phyloP scores from a whole-genome alignment of 2,113 vertebrate species.

The Dromaius novaehollandiae region DNA sequence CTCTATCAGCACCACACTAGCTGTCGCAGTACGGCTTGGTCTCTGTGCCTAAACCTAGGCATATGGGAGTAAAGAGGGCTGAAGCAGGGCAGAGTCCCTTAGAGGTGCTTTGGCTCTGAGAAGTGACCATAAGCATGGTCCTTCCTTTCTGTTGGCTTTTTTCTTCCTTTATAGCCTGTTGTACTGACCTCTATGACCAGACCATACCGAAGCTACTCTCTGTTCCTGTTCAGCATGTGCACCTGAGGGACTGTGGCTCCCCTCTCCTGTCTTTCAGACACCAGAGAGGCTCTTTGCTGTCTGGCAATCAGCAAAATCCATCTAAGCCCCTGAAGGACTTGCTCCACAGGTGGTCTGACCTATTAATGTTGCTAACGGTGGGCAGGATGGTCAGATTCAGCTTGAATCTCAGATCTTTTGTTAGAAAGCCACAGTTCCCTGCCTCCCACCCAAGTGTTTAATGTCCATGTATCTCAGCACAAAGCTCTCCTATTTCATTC shows the following conservation, averaged over 20 bases:
- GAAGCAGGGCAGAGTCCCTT: background rate
- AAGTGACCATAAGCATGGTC: background rate
- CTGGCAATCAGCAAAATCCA: background rate
- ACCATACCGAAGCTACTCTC: rapidly evolving
- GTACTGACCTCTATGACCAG: background rate
- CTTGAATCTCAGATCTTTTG: background rate
- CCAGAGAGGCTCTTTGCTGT: background rate
- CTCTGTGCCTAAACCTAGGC: background rate
- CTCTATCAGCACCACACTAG: background rate
- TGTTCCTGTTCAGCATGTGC: background rate
- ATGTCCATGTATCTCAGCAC: background rate
- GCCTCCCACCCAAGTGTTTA: background rate
- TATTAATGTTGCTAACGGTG: background rate
- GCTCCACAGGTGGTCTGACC: background rate
- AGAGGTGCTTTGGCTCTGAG: background rate
- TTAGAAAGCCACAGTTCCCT: background rate
- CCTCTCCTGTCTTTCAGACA: too few species aligned
- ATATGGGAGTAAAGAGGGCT: background rate
- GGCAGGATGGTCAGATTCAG: background rate
- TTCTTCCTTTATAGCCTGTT: background rate
- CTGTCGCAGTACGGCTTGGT: background rate
- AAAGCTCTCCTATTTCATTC: background rate
- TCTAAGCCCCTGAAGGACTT: background rate
- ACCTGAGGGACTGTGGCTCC: background rate
- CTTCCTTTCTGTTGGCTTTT: background rate